Evolutionary conservation across 2,888 invertebrate species (phyloP).

Genomic region (Pseudococcus viburni): DNA sequence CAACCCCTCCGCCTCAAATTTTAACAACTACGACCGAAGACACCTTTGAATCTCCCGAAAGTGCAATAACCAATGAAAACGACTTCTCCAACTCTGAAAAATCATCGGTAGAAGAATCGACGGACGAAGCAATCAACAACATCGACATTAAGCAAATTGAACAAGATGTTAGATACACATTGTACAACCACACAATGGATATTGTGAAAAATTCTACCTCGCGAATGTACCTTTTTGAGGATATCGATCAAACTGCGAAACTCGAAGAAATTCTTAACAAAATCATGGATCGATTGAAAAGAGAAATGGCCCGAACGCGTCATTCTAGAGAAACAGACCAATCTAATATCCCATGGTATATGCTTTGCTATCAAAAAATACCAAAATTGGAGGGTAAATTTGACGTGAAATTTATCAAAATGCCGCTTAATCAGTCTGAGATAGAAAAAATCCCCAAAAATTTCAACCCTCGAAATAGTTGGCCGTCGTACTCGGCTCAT

Average conservation of each 20-base stretch:
- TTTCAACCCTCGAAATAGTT: background rate
- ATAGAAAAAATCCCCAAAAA: background rate
- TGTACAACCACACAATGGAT: background rate
- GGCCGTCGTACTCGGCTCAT: background rate
- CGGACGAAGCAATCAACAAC: background rate
- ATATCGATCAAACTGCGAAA: background rate
- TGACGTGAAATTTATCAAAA: background rate
- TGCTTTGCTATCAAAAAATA: background rate
- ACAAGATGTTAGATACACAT: background rate
- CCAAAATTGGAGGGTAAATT: background rate
- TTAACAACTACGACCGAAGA: background rate
- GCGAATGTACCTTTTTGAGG: background rate
- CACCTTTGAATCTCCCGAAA: background rate
- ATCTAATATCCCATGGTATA: background rate
- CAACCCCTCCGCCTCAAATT: background rate
- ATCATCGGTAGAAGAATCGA: background rate
- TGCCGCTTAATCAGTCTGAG: background rate
- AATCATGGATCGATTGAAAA: background rate
- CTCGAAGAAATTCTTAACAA: background rate
- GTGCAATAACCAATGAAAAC: background rate
- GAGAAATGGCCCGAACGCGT: background rate
- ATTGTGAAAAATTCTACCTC: background rate
- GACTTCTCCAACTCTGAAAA: background rate
- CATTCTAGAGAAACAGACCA: background rate
- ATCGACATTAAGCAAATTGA: background rate